Conservation (phyloP, 2,797 vertebrate genomes). For the Neosalanx taihuensis region DNA sequence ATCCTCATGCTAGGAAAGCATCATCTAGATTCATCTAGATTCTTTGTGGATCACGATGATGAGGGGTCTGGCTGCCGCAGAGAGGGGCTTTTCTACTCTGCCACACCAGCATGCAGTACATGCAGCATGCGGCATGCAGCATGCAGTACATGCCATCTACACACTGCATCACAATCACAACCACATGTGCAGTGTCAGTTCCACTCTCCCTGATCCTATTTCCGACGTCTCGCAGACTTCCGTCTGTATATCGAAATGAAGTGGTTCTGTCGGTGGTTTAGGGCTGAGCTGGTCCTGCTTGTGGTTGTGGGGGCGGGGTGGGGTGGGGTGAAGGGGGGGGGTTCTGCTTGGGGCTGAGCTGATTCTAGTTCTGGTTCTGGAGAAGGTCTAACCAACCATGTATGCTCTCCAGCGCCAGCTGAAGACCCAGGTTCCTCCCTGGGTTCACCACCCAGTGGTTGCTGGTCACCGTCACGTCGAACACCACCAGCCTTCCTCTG, state of each 20-base stretch:
- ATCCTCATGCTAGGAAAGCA: slow-evolving; percentile 40
- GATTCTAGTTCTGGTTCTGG: background rate
- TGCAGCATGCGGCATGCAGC: too few species aligned
- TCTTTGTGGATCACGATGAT: slow-evolving; percentile 17
- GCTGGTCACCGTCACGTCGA: slow-evolving; percentile 94
- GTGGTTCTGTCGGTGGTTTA: background rate
- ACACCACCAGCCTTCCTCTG: slow-evolving; percentile 97
- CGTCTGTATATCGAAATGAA: background rate
- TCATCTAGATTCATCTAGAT: background rate
- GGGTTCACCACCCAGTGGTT: slow-evolving; percentile 99
- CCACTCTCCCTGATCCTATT: background rate
- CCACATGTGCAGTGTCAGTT: too few species aligned
- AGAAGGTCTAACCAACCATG: slow-evolving; percentile 62
- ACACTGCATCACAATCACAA: too few species aligned
- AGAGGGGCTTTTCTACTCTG: too few species aligned
- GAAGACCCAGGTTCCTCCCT: slow-evolving; percentile 89
- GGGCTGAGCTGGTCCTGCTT: background rate
- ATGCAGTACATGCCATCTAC: too few species aligned
- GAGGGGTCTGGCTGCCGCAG: slow-evolving; percentile 3
- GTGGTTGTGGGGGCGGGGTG: background rate
- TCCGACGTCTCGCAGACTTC: background rate
- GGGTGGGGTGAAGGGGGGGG: too few species aligned
- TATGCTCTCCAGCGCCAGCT: slow-evolving; percentile 86
- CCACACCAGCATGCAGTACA: too few species aligned
- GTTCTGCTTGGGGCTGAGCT: background rate